A percentile compares a stretch with the other conserved stretches of the same genome.
phyloP scores from a whole-genome alignment of 2,797 vertebrate genomes.

The Anguilla megastoma region DNA sequence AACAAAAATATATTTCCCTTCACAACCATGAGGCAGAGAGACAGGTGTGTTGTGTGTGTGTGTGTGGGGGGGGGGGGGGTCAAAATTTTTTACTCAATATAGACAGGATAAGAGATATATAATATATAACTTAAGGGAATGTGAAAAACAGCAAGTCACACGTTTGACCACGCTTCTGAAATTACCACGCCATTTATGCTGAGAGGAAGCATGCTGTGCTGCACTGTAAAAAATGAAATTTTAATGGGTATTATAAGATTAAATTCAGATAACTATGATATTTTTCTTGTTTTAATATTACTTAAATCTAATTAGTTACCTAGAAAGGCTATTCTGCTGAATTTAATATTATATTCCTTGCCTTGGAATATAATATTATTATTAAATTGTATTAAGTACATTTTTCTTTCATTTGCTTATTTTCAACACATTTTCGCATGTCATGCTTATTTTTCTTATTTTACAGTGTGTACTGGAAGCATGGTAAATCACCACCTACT shows the following conservation, averaged over 20 bases:
- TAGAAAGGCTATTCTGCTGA: too few relatives aligned
- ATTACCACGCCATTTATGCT: background rate
- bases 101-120: background rate
- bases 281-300: too few relatives aligned
- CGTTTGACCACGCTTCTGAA: background rate
- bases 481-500: background rate
- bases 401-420: background rate
- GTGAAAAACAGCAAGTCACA: background rate
- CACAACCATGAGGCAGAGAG: constrained; percentile 35
- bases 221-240: background rate
- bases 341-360: too few relatives aligned
- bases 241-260: too few relatives aligned
- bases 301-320: too few relatives aligned
- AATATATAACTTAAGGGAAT: background rate
- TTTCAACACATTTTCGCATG: background rate
- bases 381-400: too few relatives aligned
- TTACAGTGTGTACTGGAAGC: background rate
- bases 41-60: constrained; percentile 20
- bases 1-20: constrained; percentile 14
- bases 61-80: background rate
- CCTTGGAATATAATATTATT: too few relatives aligned
- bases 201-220: background rate
- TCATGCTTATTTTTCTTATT: background rate
- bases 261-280: too few relatives aligned
- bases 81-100: background rate